Base-by-base conservation (phyloP, 1,140 invertebrate genomes). In the Solenopsis invicta region DNA sequence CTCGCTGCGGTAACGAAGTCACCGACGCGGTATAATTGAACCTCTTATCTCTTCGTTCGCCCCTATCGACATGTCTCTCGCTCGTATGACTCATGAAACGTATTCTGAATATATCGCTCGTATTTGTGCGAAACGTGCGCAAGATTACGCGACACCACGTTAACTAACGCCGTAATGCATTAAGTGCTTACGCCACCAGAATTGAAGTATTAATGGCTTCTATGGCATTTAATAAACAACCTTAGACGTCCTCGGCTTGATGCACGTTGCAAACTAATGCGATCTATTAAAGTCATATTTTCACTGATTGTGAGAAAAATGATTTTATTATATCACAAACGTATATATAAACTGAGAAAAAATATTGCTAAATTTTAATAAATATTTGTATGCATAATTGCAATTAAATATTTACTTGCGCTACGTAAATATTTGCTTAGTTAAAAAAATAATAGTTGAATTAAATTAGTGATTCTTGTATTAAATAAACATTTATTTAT, bases 21-120 rank as follows among this genome's bases (percentile, higher is more conserved):
- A 52, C 37, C 4, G 13, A 41, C 37, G 52, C 37, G 41, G 13
- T 50, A 50, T 74, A 84, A 84, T 74, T 74, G 9, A 48, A 82
- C 21, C 21, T 72, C 24, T 61, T 84, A 74, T 84, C 54, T 61
- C 69, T 74, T 74, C 8, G 37, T 81, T 45, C 24, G 37, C 48
- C 9, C 29, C 24, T 50, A 74, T 75, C n/a, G 54, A 29, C 21
- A 24, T n/a, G 34, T 71, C 41, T 71, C n/a, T 13, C 29, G 45
- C 62, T 45, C 10, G 16, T 41, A 12, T 34, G 61, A 64, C 24
- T 77, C 59, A 34, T 10, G 18, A 48, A 50, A 66, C 18, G 76
- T 16, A n/a, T 69, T 41, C 9, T 37, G 16, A 21, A 48, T 59
- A 34, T 56, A 69, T 4, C 8, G 8, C 10, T 59, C 16, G 8